Base-by-base conservation (phyloP, 1,140 invertebrate genomes). In the Eueides isabella region DNA sequence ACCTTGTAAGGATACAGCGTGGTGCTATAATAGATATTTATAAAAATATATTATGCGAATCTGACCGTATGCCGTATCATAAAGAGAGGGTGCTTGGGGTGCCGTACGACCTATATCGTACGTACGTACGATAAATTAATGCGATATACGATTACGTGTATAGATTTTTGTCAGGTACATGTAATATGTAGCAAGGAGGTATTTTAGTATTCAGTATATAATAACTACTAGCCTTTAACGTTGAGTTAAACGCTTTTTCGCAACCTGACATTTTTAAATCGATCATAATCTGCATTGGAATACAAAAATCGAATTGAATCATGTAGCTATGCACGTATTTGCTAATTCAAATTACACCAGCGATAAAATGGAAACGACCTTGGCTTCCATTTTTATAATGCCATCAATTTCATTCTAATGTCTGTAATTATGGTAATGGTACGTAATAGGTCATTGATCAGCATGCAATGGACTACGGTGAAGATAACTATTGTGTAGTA, bases 401-500 rank as follows among this genome's bases (percentile, higher is more conserved):
- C 23, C 23, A 55, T 55, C 48, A 55, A 55, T 55, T 55, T 55
- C 44, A 62, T 72, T 19, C 35, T 61, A 61, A 65, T 67, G 61
- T 16, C 38, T 55, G 26, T 67, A 69, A 69, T 67, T 67, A 62
- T 62, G 5, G 55, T 68, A 35, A 67, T 73, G 9, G 55, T 55
- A 72, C 26, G 48, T 28, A 41, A 66, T 72, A 19, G 65, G 64
- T 67, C 31, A 67, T 41, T 72, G 71, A 62, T 72, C 48, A 38
- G 14, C 29, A 55, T n/a, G 41, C 41, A 44, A 67, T 64, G 11
- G 29, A 4, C 19, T 7, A 9, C 11, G 31, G n/a, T 23, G 28
- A 9, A 29, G 6, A n/a, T n/a, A 19, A 64, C n/a, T 16, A 19
- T 64, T 64, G 62, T 55, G 7, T 11, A n/a, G 41, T 48, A 9